Percentiles rank a stretch among this genome's conserved stretches.
Conservation (phyloP, 2,113 vertebrate species). For the Malaclemys terrapin region DNA sequence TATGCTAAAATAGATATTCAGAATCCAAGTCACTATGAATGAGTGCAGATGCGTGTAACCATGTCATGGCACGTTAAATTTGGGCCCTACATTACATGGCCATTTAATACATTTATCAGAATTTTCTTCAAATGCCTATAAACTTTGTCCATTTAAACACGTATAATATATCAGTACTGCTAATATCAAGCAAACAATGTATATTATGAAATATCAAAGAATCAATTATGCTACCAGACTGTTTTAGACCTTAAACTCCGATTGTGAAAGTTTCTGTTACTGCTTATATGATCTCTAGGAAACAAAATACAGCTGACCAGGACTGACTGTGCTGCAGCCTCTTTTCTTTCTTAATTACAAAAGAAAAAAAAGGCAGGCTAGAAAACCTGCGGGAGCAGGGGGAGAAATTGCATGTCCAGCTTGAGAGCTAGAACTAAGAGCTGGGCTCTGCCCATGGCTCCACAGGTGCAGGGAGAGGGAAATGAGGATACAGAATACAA, state of each 20-base stretch:
- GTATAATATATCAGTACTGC: not conserved
- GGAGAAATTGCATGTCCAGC: not conserved
- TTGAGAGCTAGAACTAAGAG: not conserved
- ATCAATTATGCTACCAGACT: not conserved
- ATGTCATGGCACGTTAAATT: not conserved
- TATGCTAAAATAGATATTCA: no score
- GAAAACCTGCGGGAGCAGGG: not conserved
- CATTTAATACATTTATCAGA: not conserved
- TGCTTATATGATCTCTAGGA: not conserved
- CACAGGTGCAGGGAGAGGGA: no score
- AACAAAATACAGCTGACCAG: no score
- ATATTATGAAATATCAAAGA: not conserved
- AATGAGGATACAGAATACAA: no score
- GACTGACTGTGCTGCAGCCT: no score
- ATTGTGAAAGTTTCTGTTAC: not conserved
- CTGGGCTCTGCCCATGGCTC: no score
- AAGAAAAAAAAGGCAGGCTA: not conserved
- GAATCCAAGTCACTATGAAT: not conserved
- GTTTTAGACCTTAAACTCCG: not conserved
- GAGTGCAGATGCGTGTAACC: not conserved
- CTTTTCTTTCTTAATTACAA: no score
- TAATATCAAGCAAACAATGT: not conserved
- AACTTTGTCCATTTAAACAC: not conserved
- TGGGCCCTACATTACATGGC: not conserved
- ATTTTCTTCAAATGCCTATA: not conserved